These are phyloP conservation scores for Solenopsis invicta DNA, from an alignment of 1,140 invertebrate genomes.

Conservation along the genomic window DNA sequence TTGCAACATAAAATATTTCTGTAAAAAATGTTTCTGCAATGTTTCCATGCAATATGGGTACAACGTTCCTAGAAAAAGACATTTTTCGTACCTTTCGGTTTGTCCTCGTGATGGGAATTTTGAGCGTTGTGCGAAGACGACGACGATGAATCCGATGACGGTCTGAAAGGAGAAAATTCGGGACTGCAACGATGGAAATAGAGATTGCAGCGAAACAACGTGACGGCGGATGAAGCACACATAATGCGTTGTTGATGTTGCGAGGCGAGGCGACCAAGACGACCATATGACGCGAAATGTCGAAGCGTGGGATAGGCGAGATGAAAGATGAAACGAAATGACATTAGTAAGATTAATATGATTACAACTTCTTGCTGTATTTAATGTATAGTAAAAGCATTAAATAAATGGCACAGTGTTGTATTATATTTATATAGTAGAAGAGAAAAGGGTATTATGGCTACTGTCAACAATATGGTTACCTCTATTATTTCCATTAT, in stretches of 20 bases:
- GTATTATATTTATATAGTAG: neutral
- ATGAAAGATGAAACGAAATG: slow-evolving; percentile 82
- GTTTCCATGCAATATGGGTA: too few relatives aligned
- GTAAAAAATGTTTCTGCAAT: too few relatives aligned
- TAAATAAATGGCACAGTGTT: neutral
- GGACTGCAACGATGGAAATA: slow-evolving; percentile 86
- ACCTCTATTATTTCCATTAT: too few relatives aligned
- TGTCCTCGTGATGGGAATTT: slow-evolving; percentile 88
- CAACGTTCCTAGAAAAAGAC: neutral
- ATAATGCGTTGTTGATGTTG: slow-evolving; percentile 68
- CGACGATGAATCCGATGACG: slow-evolving; percentile 85
- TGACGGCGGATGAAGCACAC: slow-evolving; percentile 66
- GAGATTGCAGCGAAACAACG: slow-evolving; percentile 63
- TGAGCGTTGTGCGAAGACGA: slow-evolving; percentile 85
- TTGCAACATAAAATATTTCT: too few relatives aligned
- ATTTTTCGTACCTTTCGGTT: slow-evolving; percentile 79
- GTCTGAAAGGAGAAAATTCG: slow-evolving; percentile 95
- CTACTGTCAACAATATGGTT: too few relatives aligned
- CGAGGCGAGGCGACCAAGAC: slow-evolving; percentile 73
- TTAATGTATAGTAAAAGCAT: slow-evolving; percentile 23
- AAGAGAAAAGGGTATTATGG: too few relatives aligned
- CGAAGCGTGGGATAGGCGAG: slow-evolving; percentile 74
- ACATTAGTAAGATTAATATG: slow-evolving; percentile 78
- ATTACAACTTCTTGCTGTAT: neutral
- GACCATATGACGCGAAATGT: slow-evolving; percentile 78